Percentiles rank a stretch among this genome's conserved stretches.
phyloP scores from a whole-genome alignment of 2,797 vertebrate genomes.

The Megalops cyprinoides region DNA sequence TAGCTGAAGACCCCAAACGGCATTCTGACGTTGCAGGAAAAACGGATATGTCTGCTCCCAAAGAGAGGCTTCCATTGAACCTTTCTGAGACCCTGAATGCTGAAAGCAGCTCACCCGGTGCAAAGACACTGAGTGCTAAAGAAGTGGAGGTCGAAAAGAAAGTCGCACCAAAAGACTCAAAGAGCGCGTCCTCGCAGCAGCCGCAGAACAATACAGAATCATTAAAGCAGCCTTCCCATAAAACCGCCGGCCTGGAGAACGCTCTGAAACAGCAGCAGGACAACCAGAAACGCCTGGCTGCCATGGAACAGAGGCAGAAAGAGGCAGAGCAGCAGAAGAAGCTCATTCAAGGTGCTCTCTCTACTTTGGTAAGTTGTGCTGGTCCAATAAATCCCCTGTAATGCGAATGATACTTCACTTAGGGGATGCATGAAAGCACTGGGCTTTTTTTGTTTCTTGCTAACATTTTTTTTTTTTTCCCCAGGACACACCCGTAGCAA shows the following conservation, averaged over 20 bases:
- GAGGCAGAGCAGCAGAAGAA: constrained; percentile 81
- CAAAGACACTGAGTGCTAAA: constrained; percentile 31
- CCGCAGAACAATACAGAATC: not conserved
- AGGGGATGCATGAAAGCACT: too few relatives aligned
- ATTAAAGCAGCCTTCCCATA: not conserved
- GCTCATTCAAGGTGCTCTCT: constrained; percentile 86
- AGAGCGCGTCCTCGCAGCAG: constrained; percentile 17
- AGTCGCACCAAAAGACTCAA: rapidly evolving
- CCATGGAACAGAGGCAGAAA: constrained; percentile 80
- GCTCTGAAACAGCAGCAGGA: constrained; percentile 74
- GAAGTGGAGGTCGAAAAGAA: not conserved
- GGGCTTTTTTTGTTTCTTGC: not conserved
- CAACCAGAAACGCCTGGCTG: constrained; percentile 87
- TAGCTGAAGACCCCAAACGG: not conserved
- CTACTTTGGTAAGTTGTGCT: constrained; percentile 78
- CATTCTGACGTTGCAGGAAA: not conserved
- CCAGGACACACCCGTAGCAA: constrained; percentile 73
- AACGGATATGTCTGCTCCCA: not conserved
- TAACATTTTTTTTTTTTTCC: constrained; percentile 10
- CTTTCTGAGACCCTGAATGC: not conserved
- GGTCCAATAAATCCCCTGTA: not conserved
- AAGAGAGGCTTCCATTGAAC: not conserved
- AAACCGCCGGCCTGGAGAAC: not conserved
- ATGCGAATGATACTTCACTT: too few relatives aligned
- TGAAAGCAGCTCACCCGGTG: not conserved